Evolutionary conservation across 2,113 vertebrate species (phyloP), one percentile per base, ranked within the genome.

Genomic region (Otus sunia): DNA sequence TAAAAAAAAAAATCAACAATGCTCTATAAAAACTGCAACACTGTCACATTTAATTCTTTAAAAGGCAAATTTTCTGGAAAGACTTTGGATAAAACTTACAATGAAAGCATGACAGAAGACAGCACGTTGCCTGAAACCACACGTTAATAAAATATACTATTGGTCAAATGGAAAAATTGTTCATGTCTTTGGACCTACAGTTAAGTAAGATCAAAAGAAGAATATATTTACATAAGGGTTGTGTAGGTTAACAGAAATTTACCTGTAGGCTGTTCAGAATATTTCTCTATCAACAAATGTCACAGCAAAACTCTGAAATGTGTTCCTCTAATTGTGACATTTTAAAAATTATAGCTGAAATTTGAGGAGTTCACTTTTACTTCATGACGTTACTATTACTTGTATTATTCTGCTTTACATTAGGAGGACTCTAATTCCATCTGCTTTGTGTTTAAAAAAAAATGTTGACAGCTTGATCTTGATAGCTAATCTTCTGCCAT

Each of bases 91-190:
- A 91, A 81, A 86, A 74, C 25, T 88, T 87, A 80, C 23, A 92
- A 55, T 66, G 60, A 64, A 96, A 96, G 63, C 59, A 68, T 20
- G 63, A 93, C 79, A 81, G 79, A 93, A 85, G 76, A 87, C 34
- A 67, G 53, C 76, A 62, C 15, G 12, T 52, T 91, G 68, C 55
- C 86, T 83, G 25, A 96, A 96, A 92, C 68, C 56, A 69, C 12
- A 77, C 17, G 26, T 81, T 93, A 89, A 72, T 91, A 92, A 92
- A 96, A 90, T 66, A 83, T 25, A 87, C 34, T 80, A 86, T 32
- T 55, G 23, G 21, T 90, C 80, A 91, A 94, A 90, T 45, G 43
- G 16, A 97, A 56, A 91, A 81, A 78, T 66, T 67, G 32, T 80
- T 87, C 6, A 4, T 83, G 59, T 76, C 82, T 94, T 78, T 50